These are phyloP conservation scores for Boloria euphrosyne DNA, from an alignment of 2,888 invertebrate species.

Conservation along the genomic window DNA sequence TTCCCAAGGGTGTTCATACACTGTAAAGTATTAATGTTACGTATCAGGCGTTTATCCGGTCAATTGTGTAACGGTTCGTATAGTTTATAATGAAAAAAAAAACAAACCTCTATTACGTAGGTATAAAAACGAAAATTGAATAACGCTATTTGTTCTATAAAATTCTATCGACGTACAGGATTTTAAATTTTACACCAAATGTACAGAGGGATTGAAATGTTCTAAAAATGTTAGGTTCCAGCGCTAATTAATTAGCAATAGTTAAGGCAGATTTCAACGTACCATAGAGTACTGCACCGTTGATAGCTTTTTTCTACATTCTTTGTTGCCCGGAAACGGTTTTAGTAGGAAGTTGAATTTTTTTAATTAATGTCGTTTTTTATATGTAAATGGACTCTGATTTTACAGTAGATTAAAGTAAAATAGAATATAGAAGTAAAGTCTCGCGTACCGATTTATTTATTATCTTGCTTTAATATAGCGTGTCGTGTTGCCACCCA, in stretches of 20 bases:
- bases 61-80: slow-evolving; percentile 29
- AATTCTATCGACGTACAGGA: not conserved
- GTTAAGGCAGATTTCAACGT: slow-evolving; percentile 2
- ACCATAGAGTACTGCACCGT: not conserved
- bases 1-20: slow-evolving; percentile 31
- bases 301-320: slow-evolving; percentile 10
- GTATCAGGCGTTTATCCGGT: slow-evolving; percentile 25
- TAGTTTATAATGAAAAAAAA: not conserved
- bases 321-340: slow-evolving; percentile 5
- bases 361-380: slow-evolving; percentile 6
- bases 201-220: slow-evolving; percentile 2
- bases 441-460: too few species aligned
- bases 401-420: too few species aligned
- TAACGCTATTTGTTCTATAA: not conserved
- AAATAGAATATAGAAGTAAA: too few species aligned
- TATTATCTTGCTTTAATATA: too few species aligned
- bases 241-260: slow-evolving; percentile 24
- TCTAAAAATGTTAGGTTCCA: slow-evolving; percentile 5
- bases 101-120: not conserved
- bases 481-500: too few species aligned
- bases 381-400: not conserved
- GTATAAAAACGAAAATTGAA: slow-evolving; percentile 1
- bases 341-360: slow-evolving; percentile 12
- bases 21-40: slow-evolving; percentile 31
- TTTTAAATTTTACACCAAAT: not conserved